Evolutionary conservation across 1,140 invertebrate species (phyloP).

Genomic region (Spodoptera litura): DNA sequence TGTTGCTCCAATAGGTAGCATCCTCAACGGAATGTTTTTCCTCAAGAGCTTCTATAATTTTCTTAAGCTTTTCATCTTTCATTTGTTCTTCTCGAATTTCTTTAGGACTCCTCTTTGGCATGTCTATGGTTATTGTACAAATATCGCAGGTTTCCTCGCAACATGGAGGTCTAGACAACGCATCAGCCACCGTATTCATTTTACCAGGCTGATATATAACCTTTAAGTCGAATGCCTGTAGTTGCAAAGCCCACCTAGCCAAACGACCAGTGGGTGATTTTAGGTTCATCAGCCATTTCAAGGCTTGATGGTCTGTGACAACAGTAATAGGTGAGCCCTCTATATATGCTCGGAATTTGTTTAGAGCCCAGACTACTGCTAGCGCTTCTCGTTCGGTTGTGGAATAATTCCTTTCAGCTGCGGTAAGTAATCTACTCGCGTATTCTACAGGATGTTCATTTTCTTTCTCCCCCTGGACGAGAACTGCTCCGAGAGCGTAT

Average conservation of each 20-base stretch:
- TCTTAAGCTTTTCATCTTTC: slow-evolving; percentile 1
- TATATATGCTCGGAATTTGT: slow-evolving; percentile 30
- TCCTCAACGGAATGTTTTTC: slow-evolving; percentile 13
- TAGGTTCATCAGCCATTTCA: slow-evolving; percentile 74
- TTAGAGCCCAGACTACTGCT: slow-evolving; percentile 32
- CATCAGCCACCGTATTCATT: slow-evolving; percentile 43
- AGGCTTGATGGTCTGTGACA: slow-evolving; percentile 37
- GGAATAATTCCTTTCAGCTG: slow-evolving; percentile 72
- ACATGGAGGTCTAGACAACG: slow-evolving; percentile 36
- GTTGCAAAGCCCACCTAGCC: slow-evolving; percentile 73
- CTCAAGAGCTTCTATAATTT: slow-evolving; percentile 9
- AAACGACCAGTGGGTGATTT: slow-evolving; percentile 73
- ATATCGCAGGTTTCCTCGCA: not conserved
- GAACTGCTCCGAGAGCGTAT: slow-evolving; percentile 58
- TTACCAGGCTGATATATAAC: slow-evolving; percentile 44
- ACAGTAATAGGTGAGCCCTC: slow-evolving; percentile 27
- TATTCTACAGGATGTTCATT: slow-evolving; percentile 76
- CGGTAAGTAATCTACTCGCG: slow-evolving; percentile 68
- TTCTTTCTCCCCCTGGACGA: slow-evolving; percentile 60
- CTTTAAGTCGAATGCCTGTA: slow-evolving; percentile 53
- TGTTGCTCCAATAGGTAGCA: slow-evolving; percentile 44
- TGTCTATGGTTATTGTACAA: not conserved
- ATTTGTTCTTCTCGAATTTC: not conserved
- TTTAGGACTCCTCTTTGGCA: not conserved
- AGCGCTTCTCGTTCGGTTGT: slow-evolving; percentile 1